A percentile compares a stretch with the other conserved stretches of the same genome.
These are phyloP conservation scores for Priocnemis perturbator DNA, from an alignment of 2,888 invertebrate species.

Conservation along the genomic window DNA sequence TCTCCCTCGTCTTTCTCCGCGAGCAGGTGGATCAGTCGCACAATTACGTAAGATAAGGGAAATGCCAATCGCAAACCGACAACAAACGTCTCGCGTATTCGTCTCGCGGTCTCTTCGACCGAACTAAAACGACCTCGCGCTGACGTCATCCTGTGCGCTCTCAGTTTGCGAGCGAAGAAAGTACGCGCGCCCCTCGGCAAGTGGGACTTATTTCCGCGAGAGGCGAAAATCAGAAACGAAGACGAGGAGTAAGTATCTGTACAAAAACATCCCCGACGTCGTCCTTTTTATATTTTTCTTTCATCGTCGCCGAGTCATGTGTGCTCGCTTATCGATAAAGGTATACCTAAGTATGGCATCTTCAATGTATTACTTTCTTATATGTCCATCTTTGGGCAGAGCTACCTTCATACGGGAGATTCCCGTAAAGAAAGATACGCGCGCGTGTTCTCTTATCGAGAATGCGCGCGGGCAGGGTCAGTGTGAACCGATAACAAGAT, in stretches of 20 bases:
- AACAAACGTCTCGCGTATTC: conserved; percentile 19
- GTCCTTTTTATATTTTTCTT: no score
- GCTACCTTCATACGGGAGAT: conserved; percentile 25
- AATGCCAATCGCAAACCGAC: conserved; percentile 33
- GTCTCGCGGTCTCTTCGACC: conserved; percentile 19
- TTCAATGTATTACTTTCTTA: conserved; percentile 53
- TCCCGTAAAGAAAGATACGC: no score
- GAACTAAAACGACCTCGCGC: background rate
- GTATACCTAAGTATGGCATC: conserved; percentile 63
- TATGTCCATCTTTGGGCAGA: conserved; percentile 27
- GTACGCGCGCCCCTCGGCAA: conserved; percentile 1
- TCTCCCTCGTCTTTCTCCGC: conserved; percentile 19
- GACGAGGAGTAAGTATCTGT: background rate
- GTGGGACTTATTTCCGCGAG: conserved; percentile 16
- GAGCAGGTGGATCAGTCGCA: background rate
- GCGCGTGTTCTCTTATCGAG: no score
- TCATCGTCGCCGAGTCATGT: conserved; percentile 14
- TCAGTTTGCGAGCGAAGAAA: background rate
- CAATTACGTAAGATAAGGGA: conserved; percentile 30
- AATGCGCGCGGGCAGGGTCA: no score
- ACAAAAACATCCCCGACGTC: no score
- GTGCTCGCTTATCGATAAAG: conserved; percentile 42
- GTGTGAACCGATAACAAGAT: conserved; percentile 15
- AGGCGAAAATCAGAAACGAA: conserved; percentile 3
- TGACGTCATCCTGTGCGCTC: no score